Evolutionary conservation across 23 tunicate genomes (phyloP), one percentile per base, ranked within the genome.

Genomic region (Trididemnum miniatum): DNA sequence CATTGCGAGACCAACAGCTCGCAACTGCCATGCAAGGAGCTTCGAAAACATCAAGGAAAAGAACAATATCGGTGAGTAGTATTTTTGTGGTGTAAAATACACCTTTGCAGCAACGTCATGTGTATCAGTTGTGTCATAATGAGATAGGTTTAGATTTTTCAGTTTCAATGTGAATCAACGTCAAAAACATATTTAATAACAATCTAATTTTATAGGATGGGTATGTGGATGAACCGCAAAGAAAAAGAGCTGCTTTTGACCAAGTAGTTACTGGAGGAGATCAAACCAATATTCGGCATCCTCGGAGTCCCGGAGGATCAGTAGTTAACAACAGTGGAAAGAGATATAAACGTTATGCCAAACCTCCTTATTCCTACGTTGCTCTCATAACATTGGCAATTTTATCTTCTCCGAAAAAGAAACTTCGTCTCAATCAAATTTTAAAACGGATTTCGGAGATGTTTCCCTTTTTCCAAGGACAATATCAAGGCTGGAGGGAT

Each of bases 401-500:
- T 39, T 76, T 84, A 18, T 95, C 99, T n/a, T 89, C 99, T 0
- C 90, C 89, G 62, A 82, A 91, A 34, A 95, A 95, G 52, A 90
- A 81, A 57, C 82, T 95, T 32, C 87, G 93, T 28, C 44, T 95
- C 76, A 82, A 91, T 18, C 96, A 95, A 57, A 95, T 95, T 24
- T 78, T 95, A 36, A 86, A 80, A 65, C 83, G 99, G 71, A 95
- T 95, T 15, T 86, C 96, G 0, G 92, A 90, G 52, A 95, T 95
- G 99, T 95, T 95, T 83, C 99, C 99, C 26, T 95, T 95, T 65
- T 95, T 95, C 78, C 88, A 88, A 38, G 95, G 92, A 49, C 51
- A 87, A 25, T 95, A 95, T 40, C 96, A 90, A 71, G 99, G 99
- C 18, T 95, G 99, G 99, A 78, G 95, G 51, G 99, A 95, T 72